phyloP scores from a whole-genome alignment of 2,113 vertebrate species.

The Haemorhous mexicanus region DNA sequence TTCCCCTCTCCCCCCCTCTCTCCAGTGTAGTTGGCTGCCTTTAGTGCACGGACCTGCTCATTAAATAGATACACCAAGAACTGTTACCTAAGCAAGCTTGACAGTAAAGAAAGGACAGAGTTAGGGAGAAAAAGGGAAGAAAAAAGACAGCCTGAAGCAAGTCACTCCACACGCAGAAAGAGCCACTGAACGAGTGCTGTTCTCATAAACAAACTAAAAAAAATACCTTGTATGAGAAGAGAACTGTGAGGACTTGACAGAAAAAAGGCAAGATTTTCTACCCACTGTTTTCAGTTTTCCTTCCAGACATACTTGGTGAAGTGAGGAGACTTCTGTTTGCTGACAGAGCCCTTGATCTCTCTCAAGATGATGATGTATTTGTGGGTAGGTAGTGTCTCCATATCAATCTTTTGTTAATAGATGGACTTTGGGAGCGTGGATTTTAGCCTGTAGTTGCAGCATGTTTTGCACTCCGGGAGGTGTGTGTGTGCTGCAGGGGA shows the following conservation, averaged over 20 bases:
- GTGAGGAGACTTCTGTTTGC: slow-evolving; percentile 80
- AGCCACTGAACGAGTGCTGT: slow-evolving; percentile 77
- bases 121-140: slow-evolving; percentile 59
- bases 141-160: slow-evolving; percentile 76
- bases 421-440: slow-evolving; percentile 61
- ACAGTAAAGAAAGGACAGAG: slow-evolving; percentile 67
- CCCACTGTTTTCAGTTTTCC: slow-evolving; percentile 76
- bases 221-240: slow-evolving; percentile 74
- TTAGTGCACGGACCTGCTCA: slow-evolving; percentile 78
- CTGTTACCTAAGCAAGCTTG: slow-evolving; percentile 80
- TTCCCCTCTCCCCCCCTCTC: background rate
- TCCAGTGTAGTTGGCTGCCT: slow-evolving; percentile 73
- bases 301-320: slow-evolving; percentile 83
- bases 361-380: slow-evolving; percentile 94
- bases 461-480: slow-evolving; percentile 18
- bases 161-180: slow-evolving; percentile 76
- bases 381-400: slow-evolving; percentile 86
- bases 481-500: slow-evolving; percentile 50
- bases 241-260: slow-evolving; percentile 76
- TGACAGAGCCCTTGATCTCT: slow-evolving; percentile 78
- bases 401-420: slow-evolving; percentile 71
- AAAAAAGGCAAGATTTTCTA: slow-evolving; percentile 78
- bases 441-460: slow-evolving; percentile 46
- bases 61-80: slow-evolving; percentile 83
- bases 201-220: slow-evolving; percentile 78